Evolutionary conservation across 2,797 vertebrate species (phyloP).

Genomic region (Enteromius trimaculatus): DNA sequence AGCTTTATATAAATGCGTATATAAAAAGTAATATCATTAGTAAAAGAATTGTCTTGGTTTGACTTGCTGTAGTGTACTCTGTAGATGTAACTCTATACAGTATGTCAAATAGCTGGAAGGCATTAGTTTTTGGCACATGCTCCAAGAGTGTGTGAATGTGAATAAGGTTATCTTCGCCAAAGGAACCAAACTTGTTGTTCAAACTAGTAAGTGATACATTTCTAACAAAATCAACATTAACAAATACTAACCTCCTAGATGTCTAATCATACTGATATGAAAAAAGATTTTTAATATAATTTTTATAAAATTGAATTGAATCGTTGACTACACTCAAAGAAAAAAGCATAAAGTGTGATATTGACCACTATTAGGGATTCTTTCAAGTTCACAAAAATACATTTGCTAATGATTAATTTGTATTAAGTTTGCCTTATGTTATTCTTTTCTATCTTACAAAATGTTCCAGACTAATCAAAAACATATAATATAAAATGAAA

Average conservation of each 20-base stretch:
- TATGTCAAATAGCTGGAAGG: background rate
- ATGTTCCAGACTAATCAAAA: background rate
- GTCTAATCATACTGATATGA: background rate
- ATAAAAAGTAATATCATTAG: background rate
- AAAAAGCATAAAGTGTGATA: background rate
- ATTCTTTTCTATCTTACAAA: background rate
- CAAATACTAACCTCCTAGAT: background rate
- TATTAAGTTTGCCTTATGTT: background rate
- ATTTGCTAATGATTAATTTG: background rate
- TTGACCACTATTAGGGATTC: background rate
- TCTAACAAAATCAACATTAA: background rate
- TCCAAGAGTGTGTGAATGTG: constrained; percentile 22
- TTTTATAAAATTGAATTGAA: background rate
- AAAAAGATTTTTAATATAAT: background rate
- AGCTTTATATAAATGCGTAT: background rate
- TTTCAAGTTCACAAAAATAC: background rate
- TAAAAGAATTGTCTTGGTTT: background rate
- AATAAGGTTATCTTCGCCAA: constrained; percentile 17
- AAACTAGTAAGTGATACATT: constrained; percentile 21
- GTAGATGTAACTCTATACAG: background rate
- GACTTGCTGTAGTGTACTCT: background rate
- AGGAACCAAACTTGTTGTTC: constrained; percentile 20
- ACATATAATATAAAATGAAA: background rate
- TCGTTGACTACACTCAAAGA: background rate
- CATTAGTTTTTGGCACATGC: constrained; percentile 1